A percentile compares a stretch with the other conserved stretches of the same genome.
Conservation (phyloP, 2,797 vertebrate genomes). For the Neopelma chrysocephalum region DNA sequence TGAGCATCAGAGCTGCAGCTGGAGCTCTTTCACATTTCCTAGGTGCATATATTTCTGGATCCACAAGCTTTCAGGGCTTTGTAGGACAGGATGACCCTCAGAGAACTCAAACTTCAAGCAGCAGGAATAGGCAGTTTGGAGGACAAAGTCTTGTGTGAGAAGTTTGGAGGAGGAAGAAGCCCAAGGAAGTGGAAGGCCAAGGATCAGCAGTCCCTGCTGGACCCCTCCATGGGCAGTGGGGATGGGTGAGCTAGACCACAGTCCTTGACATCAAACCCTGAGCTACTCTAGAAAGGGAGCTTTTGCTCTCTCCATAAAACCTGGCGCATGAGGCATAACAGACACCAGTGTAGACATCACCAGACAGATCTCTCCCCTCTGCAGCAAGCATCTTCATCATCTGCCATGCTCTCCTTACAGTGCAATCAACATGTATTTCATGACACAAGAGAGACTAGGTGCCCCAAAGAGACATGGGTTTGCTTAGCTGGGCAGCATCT, state of each 20-base stretch:
- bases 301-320: not conserved
- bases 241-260: not conserved
- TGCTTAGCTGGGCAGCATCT: not conserved
- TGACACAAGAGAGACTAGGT: not conserved
- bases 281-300: not conserved
- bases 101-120: not conserved
- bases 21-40: not conserved
- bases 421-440: accelerated
- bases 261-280: not conserved
- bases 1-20: not conserved
- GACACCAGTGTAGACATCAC: accelerated
- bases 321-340: accelerated
- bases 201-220: not conserved
- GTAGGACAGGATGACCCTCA: not conserved
- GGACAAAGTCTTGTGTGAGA: not conserved
- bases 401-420: not conserved
- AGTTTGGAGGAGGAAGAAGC: not conserved
- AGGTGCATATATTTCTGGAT: not conserved
- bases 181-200: not conserved
- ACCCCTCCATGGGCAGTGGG: accelerated
- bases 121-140: not conserved
- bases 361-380: not conserved
- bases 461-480: not conserved
- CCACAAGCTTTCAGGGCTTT: not conserved
- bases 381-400: not conserved